phyloP scores from a whole-genome alignment of 2,888 invertebrate species.

The Crocallis elinguaria region DNA sequence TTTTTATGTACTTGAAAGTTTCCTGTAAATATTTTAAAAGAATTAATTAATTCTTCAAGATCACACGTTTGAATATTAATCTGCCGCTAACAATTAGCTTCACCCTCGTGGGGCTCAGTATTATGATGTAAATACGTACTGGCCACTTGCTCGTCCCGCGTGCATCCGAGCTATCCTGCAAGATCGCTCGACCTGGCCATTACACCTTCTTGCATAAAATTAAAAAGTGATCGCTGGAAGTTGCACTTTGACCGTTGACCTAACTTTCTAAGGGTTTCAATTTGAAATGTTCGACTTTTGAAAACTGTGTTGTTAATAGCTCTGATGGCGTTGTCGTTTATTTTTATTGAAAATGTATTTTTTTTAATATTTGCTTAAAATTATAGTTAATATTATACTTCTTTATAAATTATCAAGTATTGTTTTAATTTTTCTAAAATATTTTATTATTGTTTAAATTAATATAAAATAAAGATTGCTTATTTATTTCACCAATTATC shows the following conservation, averaged over 20 bases:
- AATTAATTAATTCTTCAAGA: conserved; percentile 29
- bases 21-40: conserved; percentile 13
- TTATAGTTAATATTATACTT: too few species aligned
- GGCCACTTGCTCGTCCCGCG: conserved; percentile 41
- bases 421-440: too few species aligned
- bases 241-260: conserved; percentile 51
- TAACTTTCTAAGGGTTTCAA: not conserved
- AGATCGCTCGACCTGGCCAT: conserved; percentile 58
- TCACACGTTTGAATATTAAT: conserved; percentile 40
- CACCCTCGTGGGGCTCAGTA: conserved; percentile 51
- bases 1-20: not conserved
- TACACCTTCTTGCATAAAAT: conserved; percentile 78
- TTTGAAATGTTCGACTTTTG: not conserved
- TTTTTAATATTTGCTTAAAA: too few species aligned
- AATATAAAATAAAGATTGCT: too few species aligned
- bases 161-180: conserved; percentile 67
- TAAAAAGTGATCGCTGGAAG: conserved; percentile 44
- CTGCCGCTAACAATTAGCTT: conserved; percentile 55
- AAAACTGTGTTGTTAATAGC: not conserved
- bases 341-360: not conserved
- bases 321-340: not conserved
- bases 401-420: too few species aligned
- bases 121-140: conserved; percentile 70
- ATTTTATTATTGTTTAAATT: too few species aligned
- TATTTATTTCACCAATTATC: not conserved